Base-by-base conservation (phyloP, 2,888 invertebrate species). In the Enchytraeus crypticus region DNA sequence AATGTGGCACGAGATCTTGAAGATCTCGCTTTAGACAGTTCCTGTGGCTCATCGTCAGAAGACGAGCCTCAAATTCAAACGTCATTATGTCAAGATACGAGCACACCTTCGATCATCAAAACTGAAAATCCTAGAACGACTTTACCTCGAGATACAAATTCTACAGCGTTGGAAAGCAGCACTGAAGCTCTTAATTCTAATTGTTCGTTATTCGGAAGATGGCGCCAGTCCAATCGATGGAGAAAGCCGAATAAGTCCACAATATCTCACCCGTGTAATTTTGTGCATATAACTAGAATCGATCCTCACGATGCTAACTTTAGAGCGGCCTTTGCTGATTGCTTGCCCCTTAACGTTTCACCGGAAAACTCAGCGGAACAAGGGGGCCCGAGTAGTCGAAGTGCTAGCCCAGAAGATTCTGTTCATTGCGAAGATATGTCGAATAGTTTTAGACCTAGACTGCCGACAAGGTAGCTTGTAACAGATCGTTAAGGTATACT, bases 231-330 rank as follows among this genome's bases (percentile, higher is more conserved):
- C 11, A 61, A 32, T 26, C 47, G 26, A 29, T 23, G 29, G 32
- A n/a, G 29, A 5, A 45, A 29, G 43, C 32, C 29, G 8, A 27
- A 26, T 2, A 66, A 64, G 58, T n/a, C 53, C 1, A 62, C 62
- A 18, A 66, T 66, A n/a, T 66, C 66, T 1, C 62, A 62, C 45
- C 66, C 66, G 27, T 64, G 64, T 27, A 64, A 64, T 26, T 66
- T 66, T 45, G 34, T 56, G 11, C 66, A 66, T 51, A 51, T 66
- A 3, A 59, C 64, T 11, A 59, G 54, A 21, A 26, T 66, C 8
- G 63, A 61, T 51, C 49, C 56, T 0, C 27, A 3, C 29, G 57
- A 60, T 46, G 49, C 49, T 27, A 49, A 58, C 18, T 58, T 58
- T 34, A 30, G 49, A 2, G 33, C 58, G 14, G 49, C 51, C 4